Evolutionary conservation across 2,797 vertebrate genomes (phyloP).

Genomic region (Crocidura indochinensis): DNA sequence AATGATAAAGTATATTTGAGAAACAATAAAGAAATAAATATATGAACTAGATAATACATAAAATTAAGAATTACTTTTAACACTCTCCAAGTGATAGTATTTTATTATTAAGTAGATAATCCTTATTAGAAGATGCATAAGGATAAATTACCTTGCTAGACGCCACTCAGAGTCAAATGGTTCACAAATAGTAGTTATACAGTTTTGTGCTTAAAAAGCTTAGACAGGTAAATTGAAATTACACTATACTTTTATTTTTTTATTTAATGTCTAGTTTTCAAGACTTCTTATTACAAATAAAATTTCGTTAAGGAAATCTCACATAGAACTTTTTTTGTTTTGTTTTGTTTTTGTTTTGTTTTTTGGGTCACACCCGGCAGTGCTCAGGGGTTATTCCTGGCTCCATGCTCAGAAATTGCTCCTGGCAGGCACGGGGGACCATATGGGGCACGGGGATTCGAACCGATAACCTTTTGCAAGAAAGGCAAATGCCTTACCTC

Average conservation of each 20-base stretch:
- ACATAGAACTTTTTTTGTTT: conserved; percentile 31
- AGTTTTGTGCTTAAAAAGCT: conserved; percentile 23
- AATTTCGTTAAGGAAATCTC: conserved; percentile 47
- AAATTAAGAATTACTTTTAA: conserved; percentile 42
- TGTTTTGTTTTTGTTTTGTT: too few species aligned
- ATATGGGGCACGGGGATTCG: too few species aligned
- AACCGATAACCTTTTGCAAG: too few species aligned
- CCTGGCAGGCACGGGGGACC: too few species aligned
- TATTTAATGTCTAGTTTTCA: conserved; percentile 43
- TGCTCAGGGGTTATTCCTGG: too few species aligned
- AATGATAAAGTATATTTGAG: not conserved
- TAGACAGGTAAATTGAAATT: conserved; percentile 8
- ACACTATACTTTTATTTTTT: not conserved
- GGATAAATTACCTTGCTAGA: conserved; percentile 25
- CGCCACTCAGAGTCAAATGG: conserved; percentile 50
- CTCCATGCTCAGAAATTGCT: too few species aligned
- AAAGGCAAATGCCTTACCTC: too few species aligned
- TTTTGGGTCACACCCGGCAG: too few species aligned
- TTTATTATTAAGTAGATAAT: not conserved
- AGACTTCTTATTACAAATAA: conserved; percentile 35
- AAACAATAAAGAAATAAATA: conserved; percentile 45
- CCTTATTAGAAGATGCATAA: conserved; percentile 13
- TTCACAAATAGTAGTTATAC: not conserved
- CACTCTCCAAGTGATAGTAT: conserved; percentile 29
- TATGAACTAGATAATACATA: conserved; percentile 20